Conservation (phyloP, 2,113 vertebrate species). For the Neodontobutis hainanensis region DNA sequence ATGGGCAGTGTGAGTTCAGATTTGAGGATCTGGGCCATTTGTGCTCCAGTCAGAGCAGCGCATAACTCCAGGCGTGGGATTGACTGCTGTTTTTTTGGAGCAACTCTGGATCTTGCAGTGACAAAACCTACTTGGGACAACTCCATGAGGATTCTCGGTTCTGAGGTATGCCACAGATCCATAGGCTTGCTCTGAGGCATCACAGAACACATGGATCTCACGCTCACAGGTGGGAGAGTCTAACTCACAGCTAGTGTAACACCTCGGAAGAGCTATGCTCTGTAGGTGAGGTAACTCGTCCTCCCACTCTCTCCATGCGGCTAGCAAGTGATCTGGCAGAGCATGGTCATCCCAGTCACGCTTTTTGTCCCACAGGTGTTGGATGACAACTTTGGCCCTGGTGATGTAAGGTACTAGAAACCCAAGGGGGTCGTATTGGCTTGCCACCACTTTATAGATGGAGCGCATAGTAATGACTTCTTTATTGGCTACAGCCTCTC, state of each 20-base stretch:
- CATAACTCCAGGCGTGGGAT: conserved; percentile 20
- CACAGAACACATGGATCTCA: background rate
- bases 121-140: background rate
- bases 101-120: background rate
- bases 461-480: background rate
- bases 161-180: conserved; percentile 4
- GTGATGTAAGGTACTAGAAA: background rate
- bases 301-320: background rate
- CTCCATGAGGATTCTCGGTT: background rate
- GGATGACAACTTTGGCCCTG: background rate
- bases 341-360: background rate
- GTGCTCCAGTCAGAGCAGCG: conserved; percentile 14
- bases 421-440: background rate
- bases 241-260: background rate
- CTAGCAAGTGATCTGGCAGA: background rate
- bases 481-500: background rate
- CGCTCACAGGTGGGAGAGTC: background rate
- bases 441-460: background rate
- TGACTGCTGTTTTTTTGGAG: background rate
- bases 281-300: background rate
- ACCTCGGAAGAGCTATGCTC: background rate
- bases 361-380: background rate
- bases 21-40: conserved; percentile 6
- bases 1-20: too few species aligned
- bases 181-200: background rate